Conservation (phyloP, 2,888 invertebrate species). For the Acheta domesticus region DNA sequence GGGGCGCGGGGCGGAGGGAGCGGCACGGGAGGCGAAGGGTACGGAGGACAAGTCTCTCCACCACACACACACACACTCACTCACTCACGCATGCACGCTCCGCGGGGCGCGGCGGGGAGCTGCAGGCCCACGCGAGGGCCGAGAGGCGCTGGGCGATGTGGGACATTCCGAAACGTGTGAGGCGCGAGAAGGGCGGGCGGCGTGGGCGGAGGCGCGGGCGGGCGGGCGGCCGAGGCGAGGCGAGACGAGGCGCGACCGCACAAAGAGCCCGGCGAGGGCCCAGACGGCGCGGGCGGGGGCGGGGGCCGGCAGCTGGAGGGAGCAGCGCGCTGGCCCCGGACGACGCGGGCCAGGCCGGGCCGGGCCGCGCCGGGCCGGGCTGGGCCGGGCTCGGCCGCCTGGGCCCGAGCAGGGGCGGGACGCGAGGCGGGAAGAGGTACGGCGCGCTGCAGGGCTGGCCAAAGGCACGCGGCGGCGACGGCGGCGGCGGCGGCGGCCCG, state of each 20-base stretch:
- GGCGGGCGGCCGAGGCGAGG: slow-evolving; percentile 22
- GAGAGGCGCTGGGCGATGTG: not conserved
- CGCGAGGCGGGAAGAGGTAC: too few relatives aligned
- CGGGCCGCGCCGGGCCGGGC: too few relatives aligned
- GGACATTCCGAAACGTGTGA: slow-evolving; percentile 28
- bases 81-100: not conserved
- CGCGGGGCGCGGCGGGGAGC: not conserved
- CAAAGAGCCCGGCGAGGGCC: too few relatives aligned
- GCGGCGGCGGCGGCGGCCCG: too few relatives aligned
- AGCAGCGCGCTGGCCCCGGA: too few relatives aligned
- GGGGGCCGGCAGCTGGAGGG: too few relatives aligned
- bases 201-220: slow-evolving; percentile 22
- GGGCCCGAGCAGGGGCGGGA: too few relatives aligned
- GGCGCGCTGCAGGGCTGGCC: too few relatives aligned
- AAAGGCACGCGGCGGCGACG: too few relatives aligned
- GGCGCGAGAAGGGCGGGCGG: slow-evolving; percentile 19
- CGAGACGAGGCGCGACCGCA: not conserved
- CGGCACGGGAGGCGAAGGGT: not conserved
- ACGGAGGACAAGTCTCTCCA: slow-evolving; percentile 4
- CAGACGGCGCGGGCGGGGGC: too few relatives aligned
- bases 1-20: not conserved
- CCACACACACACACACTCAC: not conserved
- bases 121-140: not conserved
- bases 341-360: too few relatives aligned
- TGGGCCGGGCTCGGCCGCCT: too few relatives aligned